A percentile compares a stretch with the other conserved stretches of the same genome.
phyloP scores from a whole-genome alignment of 1,140 invertebrate genomes.

The Mactra quadrangularis region DNA sequence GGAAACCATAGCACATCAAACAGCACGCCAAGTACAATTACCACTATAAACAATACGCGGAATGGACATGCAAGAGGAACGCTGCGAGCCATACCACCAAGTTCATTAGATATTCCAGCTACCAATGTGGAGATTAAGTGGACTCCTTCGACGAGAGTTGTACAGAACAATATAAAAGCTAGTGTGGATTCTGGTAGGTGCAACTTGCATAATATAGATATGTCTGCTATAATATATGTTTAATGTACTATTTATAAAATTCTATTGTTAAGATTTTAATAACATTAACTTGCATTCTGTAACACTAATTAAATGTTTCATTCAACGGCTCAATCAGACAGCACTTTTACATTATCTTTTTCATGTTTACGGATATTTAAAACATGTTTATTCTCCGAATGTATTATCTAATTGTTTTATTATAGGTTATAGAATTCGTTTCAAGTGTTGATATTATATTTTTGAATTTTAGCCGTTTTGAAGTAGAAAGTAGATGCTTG shows the following conservation, averaged over 20 bases:
- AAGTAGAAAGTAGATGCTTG: constrained; percentile 22
- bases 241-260: too few species aligned
- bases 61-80: constrained; percentile 58
- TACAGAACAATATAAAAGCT: constrained; percentile 47
- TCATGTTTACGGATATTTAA: too few species aligned
- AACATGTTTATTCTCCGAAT: too few species aligned
- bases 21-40: constrained; percentile 19
- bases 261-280: too few species aligned
- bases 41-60: constrained; percentile 45
- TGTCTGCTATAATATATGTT: too few species aligned
- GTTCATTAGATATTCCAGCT: constrained; percentile 56
- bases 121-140: constrained; percentile 47
- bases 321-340: too few species aligned
- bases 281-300: too few species aligned
- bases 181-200: constrained; percentile 27
- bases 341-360: too few species aligned
- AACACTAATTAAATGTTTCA: too few species aligned
- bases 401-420: too few species aligned
- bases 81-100: constrained; percentile 23
- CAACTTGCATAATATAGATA: too few species aligned
- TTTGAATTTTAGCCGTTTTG: not conserved
- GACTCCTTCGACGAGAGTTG: constrained; percentile 39
- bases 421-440: too few species aligned
- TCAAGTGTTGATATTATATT: not conserved
- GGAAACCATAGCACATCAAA: constrained; percentile 42